phyloP scores from a whole-genome alignment of 2,888 invertebrate species.

The Oxystoma pomonae region DNA sequence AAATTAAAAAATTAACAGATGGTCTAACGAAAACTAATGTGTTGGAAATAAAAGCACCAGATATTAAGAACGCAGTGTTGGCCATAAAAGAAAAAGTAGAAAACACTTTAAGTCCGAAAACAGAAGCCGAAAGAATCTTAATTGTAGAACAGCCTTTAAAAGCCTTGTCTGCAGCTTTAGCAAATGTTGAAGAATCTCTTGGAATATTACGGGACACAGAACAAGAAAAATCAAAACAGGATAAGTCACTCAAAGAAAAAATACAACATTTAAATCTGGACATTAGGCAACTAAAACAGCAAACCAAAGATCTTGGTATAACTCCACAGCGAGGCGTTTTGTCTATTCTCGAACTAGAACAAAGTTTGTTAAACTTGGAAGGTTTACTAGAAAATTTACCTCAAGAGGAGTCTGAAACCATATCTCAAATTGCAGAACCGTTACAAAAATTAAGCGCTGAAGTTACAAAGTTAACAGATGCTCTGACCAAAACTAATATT shows the following conservation, averaged over 20 bases:
- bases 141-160: not conserved
- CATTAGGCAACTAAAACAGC: no score
- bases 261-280: no score
- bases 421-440: slow-evolving; percentile 15
- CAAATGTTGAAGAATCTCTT: not conserved
- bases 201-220: no score
- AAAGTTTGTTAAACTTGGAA: no score
- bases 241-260: no score
- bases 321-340: no score
- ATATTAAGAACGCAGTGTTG: not conserved
- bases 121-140: not conserved
- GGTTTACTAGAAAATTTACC: not conserved
- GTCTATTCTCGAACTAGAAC: no score
- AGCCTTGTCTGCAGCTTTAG: not conserved
- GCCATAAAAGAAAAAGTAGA: not conserved
- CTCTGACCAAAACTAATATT: slow-evolving; percentile 11
- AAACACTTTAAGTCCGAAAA: not conserved
- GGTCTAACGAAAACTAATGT: not conserved
- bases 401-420: not conserved
- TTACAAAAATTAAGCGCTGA: slow-evolving; percentile 20
- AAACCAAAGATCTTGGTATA: no score
- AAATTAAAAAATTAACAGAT: not conserved
- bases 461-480: slow-evolving; percentile 20
- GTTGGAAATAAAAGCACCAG: not conserved
- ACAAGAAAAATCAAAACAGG: no score